Percentiles rank a stretch among this genome's conserved stretches.
phyloP scores from a whole-genome alignment of 2,888 invertebrate species.

The Ceraclea dissimilis region DNA sequence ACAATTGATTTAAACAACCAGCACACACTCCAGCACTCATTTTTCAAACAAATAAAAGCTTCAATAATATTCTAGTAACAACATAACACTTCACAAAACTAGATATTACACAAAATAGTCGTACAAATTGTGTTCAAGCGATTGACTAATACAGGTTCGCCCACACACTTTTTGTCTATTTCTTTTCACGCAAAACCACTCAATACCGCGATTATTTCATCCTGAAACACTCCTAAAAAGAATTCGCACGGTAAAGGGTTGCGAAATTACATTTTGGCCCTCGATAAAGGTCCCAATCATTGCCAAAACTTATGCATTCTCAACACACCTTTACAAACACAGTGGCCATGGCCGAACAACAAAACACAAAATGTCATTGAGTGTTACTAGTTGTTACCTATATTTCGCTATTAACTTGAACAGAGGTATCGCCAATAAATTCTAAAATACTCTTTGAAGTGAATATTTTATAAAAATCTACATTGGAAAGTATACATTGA shows the following conservation, averaged over 20 bases:
- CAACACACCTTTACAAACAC: conserved; percentile 23
- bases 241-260: neutral
- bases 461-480: no score
- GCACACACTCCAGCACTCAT: conserved; percentile 46
- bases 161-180: conserved; percentile 21
- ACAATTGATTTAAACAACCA: conserved; percentile 66
- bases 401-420: no score
- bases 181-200: neutral
- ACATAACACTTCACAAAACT: conserved; percentile 6
- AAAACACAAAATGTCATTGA: conserved; percentile 20
- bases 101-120: neutral
- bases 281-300: conserved; percentile 20
- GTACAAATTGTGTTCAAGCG: neutral
- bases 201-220: neutral
- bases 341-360: conserved; percentile 23
- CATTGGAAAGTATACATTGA: no score
- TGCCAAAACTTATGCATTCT: conserved; percentile 14
- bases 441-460: no score
- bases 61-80: neutral
- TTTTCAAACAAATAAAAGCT: neutral
- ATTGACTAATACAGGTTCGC: conserved; percentile 23
- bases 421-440: no score
- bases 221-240: neutral
- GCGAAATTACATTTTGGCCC: conserved; percentile 12
- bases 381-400: conserved; percentile 6